phyloP scores from a whole-genome alignment of 2,797 vertebrate species.

The Chrosomus eos region DNA sequence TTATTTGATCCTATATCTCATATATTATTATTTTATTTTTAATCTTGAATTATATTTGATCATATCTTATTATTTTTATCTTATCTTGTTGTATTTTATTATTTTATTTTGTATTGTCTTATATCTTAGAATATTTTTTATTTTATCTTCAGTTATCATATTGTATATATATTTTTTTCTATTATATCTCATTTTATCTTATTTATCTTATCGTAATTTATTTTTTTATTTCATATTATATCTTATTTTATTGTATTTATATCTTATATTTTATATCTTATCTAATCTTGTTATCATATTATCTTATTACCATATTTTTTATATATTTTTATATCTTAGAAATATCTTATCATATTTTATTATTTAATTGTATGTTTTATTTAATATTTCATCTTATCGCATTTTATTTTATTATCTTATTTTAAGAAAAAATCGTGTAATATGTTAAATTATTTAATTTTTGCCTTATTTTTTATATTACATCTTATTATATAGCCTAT shows the following conservation, averaged over 20 bases:
- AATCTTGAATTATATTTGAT: no score
- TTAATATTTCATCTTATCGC: not conserved
- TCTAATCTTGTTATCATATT: not conserved
- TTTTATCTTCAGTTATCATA: no score
- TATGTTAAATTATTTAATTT: not conserved
- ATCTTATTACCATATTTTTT: not conserved
- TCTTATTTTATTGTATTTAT: not conserved
- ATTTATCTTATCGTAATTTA: no score
- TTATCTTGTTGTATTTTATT: not conserved
- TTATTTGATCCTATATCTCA: not conserved
- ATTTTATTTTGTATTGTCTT: no score
- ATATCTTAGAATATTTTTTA: not conserved
- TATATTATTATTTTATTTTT: no score
- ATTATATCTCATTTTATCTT: no score
- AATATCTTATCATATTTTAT: not conserved
- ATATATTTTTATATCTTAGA: no score
- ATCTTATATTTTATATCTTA: not conserved
- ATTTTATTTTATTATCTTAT: not conserved
- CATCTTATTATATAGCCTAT: no score
- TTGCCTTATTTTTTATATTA: not conserved
- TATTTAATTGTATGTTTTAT: not conserved
- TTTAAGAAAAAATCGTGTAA: not conserved
- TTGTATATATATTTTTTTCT: not conserved
- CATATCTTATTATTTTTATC: not conserved
- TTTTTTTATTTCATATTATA: not conserved